Percentiles rank a stretch among this genome's conserved stretches.
Conservation (phyloP, 2,113 vertebrate species). For the Parus major region DNA sequence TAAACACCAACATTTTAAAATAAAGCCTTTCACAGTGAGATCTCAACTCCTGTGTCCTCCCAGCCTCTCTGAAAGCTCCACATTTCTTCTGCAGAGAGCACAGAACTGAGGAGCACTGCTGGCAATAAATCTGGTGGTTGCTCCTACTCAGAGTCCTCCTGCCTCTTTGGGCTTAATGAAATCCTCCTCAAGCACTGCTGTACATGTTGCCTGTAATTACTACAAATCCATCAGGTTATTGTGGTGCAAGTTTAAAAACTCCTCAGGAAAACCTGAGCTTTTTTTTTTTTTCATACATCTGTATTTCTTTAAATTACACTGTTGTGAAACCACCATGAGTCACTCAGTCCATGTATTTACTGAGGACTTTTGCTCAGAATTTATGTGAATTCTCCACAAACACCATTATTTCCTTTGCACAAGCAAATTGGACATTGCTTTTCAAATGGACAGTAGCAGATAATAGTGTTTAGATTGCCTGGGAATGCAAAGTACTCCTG, state of each 20-base stretch:
- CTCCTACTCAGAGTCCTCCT: not conserved
- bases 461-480: not conserved
- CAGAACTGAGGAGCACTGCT: not conserved
- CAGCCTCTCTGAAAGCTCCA: not conserved
- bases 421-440: not conserved
- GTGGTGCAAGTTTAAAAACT: not conserved
- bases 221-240: not conserved
- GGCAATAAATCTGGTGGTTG: not conserved
- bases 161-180: not conserved
- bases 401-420: not conserved
- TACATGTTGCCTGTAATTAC: not conserved
- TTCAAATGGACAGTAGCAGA: not conserved
- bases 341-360: not conserved
- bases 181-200: not conserved
- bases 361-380: not conserved
- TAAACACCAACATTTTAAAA: not conserved
- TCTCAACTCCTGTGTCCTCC: not conserved
- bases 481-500: not conserved
- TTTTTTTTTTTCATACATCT: too few species aligned
- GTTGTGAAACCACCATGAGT: not conserved
- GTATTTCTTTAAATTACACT: not conserved
- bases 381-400: not conserved
- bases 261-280: not conserved
- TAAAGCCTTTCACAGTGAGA: not conserved
- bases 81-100: not conserved